phyloP scores from a whole-genome alignment of 2,113 vertebrate genomes.

The Neomonachus schauinslandi region DNA sequence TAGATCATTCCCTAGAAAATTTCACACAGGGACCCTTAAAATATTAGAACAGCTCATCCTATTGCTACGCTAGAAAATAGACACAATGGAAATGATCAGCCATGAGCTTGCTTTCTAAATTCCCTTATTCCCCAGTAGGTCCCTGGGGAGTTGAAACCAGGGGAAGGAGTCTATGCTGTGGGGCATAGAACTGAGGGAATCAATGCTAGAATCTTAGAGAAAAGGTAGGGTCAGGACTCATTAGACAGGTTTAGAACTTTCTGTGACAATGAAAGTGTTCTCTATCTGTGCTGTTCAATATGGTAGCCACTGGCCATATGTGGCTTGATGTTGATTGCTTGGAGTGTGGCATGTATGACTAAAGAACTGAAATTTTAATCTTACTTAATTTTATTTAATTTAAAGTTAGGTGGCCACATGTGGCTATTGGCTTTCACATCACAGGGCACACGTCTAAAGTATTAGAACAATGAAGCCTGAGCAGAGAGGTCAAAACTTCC shows the following conservation, averaged over 20 bases:
- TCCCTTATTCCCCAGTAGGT: background rate
- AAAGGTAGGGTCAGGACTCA: background rate
- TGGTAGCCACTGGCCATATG: background rate
- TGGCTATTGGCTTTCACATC: background rate
- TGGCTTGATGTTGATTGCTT: background rate
- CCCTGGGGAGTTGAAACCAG: background rate
- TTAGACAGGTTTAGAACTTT: background rate
- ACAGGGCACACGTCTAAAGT: background rate
- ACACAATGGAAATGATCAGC: background rate
- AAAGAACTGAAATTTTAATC: background rate
- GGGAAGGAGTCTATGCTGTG: background rate
- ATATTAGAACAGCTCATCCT: background rate
- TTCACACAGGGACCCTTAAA: background rate
- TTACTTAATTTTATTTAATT: conserved; percentile 17
- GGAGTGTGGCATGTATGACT: background rate
- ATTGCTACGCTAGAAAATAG: conserved; percentile 2
- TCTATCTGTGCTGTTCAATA: background rate
- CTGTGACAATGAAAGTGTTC: background rate
- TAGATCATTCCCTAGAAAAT: conserved; percentile 6
- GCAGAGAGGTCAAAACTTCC: background rate
- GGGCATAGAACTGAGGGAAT: background rate
- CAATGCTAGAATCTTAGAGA: background rate
- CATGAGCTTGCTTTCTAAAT: background rate
- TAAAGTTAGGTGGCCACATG: background rate
- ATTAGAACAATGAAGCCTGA: background rate